Percentiles rank a stretch among this genome's conserved stretches.
Conservation (phyloP, 2,113 vertebrate species). For the Microtus oregoni region DNA sequence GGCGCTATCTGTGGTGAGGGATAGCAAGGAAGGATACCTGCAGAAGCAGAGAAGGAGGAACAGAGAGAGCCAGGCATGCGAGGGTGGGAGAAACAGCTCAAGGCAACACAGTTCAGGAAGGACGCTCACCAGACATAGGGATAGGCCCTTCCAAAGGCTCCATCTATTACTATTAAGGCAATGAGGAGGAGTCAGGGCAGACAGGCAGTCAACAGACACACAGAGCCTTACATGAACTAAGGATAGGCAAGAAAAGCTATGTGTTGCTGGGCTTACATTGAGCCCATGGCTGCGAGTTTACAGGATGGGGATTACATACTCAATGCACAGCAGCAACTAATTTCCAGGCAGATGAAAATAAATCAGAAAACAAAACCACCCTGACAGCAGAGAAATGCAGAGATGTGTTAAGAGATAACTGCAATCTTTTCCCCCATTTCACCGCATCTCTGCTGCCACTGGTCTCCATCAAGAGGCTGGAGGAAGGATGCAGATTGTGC, state of each 20-base stretch:
- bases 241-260: not conserved
- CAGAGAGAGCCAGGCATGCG: not conserved
- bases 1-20: too few species aligned
- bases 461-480: constrained; percentile 23
- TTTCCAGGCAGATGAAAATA: constrained; percentile 79
- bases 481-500: not conserved
- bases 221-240: not conserved
- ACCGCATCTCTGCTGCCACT: constrained; percentile 27
- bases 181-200: not conserved
- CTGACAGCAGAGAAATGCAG: constrained; percentile 78
- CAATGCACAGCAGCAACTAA: constrained; percentile 52
- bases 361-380: constrained; percentile 80
- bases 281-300: not conserved
- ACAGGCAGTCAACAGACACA: not conserved
- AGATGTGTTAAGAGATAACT: constrained; percentile 75
- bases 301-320: constrained; percentile 21
- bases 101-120: not conserved
- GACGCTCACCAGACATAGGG: not conserved
- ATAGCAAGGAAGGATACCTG: not conserved
- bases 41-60: not conserved
- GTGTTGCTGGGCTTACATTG: not conserved
- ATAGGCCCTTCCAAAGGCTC: not conserved
- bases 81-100: not conserved
- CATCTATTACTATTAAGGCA: too few species aligned
- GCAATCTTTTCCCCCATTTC: constrained; percentile 61